Percentiles rank a stretch among this genome's conserved stretches.
These are phyloP conservation scores for Chrysolina americana DNA, from an alignment of 2,888 invertebrate genomes.

Conservation along the genomic window DNA sequence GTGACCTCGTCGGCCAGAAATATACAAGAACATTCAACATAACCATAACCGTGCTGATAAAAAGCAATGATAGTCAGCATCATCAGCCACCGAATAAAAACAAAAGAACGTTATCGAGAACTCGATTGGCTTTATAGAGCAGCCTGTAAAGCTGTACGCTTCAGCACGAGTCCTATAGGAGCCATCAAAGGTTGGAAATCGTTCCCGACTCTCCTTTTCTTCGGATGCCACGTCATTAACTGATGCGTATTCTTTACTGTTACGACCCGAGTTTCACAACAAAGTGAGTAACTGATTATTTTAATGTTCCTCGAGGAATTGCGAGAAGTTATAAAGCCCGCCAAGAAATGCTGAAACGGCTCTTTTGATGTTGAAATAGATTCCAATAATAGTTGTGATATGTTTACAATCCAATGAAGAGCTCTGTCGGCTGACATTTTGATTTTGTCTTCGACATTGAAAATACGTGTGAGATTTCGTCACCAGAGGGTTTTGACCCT, in stretches of 20 bases:
- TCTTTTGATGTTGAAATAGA: background rate
- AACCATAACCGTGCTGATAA: constrained; percentile 42
- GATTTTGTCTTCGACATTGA: too few relatives aligned
- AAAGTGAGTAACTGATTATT: constrained; percentile 51
- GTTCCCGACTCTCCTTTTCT: constrained; percentile 51
- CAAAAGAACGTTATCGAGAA: constrained; percentile 55
- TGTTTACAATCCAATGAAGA: too few relatives aligned
- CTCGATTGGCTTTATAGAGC: constrained; percentile 61
- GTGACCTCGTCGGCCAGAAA: background rate
- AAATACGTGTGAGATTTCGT: too few relatives aligned
- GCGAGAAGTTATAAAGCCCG: constrained; percentile 29
- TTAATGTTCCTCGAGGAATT: constrained; percentile 45
- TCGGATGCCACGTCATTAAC: constrained; percentile 59
- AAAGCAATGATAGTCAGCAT: constrained; percentile 40
- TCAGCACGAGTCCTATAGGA: constrained; percentile 62
- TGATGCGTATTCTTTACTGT: constrained; percentile 58
- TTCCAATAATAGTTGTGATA: too few relatives aligned
- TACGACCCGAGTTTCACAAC: constrained; percentile 50
- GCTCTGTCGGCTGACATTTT: too few relatives aligned
- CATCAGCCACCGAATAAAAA: constrained; percentile 31
- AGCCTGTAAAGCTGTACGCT: constrained; percentile 58
- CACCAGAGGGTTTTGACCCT: too few relatives aligned
- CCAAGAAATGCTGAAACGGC: constrained; percentile 9
- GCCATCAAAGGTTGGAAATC: constrained; percentile 60
- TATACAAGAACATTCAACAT: constrained; percentile 9